Conservation (phyloP, 2,888 invertebrate genomes). For the Tetragnatha montana region DNA sequence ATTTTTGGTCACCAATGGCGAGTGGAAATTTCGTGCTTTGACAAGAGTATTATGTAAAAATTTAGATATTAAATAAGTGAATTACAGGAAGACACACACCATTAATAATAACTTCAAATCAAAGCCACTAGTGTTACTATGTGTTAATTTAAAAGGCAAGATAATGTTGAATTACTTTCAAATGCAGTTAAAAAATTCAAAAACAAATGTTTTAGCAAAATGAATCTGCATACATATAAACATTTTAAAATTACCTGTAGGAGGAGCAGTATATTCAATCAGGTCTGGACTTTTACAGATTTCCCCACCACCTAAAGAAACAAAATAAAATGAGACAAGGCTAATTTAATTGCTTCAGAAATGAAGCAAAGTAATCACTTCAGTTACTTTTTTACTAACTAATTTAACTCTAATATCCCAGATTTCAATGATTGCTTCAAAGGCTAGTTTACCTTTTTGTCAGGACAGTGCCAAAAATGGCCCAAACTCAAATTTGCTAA, state of each 20-base stretch:
- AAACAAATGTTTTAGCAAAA: no score
- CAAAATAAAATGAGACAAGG: neutral
- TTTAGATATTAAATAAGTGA: no score
- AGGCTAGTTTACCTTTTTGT: no score
- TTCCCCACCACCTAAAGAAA: conserved; percentile 59
- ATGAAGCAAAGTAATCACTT: neutral
- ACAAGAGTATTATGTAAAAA: no score
- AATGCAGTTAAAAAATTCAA: neutral
- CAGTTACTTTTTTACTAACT: neutral
- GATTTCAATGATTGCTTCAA: no score
- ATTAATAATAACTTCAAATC: no score
- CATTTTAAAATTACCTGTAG: neutral
- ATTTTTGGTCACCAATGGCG: no score
- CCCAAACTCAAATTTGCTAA: no score
- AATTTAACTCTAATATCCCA: neutral
- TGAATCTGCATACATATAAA: neutral
- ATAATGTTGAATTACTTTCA: neutral
- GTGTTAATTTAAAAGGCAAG: neutral
- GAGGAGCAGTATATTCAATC: conserved; percentile 62
- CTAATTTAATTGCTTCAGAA: neutral
- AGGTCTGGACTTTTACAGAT: conserved; percentile 61
- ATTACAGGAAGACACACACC: no score
- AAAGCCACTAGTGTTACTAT: no score
- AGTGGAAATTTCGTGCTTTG: no score
- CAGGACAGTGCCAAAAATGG: no score